A percentile compares a stretch with the other conserved stretches of the same genome.
These are phyloP conservation scores for Apamea anceps DNA, from an alignment of 2,888 invertebrate species.

Conservation along the genomic window DNA sequence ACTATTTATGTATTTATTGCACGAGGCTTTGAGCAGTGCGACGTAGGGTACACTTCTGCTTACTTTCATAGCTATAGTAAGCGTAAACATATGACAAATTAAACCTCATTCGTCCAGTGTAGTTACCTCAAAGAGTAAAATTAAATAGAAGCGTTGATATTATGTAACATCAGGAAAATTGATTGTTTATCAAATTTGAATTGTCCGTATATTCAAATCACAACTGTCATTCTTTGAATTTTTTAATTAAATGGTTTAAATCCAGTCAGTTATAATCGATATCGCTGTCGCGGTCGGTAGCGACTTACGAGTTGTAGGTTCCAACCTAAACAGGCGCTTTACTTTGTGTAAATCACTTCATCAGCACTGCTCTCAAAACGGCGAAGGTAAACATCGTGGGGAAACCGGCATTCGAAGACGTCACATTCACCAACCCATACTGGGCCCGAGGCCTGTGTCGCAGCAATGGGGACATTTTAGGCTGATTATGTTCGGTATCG, in stretches of 20 bases:
- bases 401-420: no score
- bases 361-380: no score
- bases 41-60: background rate
- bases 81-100: constrained; percentile 14
- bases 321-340: no score
- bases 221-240: background rate
- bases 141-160: constrained; percentile 13
- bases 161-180: background rate
- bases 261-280: no score
- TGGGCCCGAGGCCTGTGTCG: background rate
- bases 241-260: background rate
- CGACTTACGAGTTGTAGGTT: no score
- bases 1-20: constrained; percentile 14
- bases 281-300: no score
- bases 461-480: background rate
- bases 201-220: background rate
- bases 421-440: no score
- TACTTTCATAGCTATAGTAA: constrained; percentile 4
- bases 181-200: background rate
- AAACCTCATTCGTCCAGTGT: constrained; percentile 23
- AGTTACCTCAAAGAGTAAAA: constrained; percentile 28
- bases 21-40: constrained; percentile 12
- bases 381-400: no score
- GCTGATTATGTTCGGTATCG: background rate
- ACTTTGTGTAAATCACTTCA: no score